phyloP scores from a whole-genome alignment of 2,797 vertebrate genomes.

The Gymnothorax reevesii region DNA sequence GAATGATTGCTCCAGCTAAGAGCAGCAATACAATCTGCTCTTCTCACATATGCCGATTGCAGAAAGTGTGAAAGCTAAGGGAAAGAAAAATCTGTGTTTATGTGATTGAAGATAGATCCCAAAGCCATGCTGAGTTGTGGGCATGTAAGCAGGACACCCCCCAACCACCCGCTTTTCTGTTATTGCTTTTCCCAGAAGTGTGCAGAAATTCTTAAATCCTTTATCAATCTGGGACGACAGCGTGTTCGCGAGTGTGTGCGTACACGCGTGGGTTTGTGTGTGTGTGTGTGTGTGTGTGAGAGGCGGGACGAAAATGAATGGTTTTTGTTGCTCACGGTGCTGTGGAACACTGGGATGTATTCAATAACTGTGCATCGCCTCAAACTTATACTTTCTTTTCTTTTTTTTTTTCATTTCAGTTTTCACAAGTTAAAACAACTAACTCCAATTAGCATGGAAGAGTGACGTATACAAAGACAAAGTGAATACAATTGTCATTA shows the following conservation, averaged over 20 bases:
- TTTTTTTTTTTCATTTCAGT: conserved; percentile 1
- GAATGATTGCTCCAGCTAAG: conserved; percentile 56
- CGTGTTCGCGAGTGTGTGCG: background rate
- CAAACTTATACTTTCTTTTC: background rate
- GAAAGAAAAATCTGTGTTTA: conserved; percentile 44
- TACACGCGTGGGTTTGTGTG: background rate
- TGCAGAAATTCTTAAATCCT: conserved; percentile 36
- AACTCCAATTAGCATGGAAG: background rate
- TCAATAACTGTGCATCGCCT: background rate
- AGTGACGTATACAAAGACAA: background rate
- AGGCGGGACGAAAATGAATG: background rate
- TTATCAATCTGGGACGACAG: background rate
- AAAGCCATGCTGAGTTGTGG: conserved; percentile 54
- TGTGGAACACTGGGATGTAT: conserved; percentile 3
- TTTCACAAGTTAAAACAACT: background rate
- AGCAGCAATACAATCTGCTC: conserved; percentile 56
- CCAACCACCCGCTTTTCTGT: conserved; percentile 39
- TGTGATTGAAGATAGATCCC: conserved; percentile 50
- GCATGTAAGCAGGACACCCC: conserved; percentile 37
- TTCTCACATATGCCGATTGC: conserved; percentile 50
- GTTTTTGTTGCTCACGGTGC: conserved; percentile 5
- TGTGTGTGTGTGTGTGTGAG: background rate
- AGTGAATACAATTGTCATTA: background rate
- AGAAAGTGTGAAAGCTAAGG: conserved; percentile 47
- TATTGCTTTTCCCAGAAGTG: conserved; percentile 40